Conservation (phyloP, 2,113 vertebrate genomes). For the Corynorhinus townsendii region DNA sequence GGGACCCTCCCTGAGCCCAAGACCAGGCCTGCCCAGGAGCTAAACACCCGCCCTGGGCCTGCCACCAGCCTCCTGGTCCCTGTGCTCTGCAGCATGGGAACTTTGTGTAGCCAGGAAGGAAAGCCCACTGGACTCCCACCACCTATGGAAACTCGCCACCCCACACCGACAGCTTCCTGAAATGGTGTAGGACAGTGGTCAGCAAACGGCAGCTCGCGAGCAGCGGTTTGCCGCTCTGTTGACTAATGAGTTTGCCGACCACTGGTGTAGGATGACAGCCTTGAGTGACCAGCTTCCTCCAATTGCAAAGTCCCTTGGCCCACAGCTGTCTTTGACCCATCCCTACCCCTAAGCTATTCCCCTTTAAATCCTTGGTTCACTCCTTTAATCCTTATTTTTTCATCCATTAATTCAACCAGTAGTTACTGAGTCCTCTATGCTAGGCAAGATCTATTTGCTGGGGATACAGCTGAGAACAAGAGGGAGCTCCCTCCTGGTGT, state of each 20-base stretch:
- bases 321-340: background rate
- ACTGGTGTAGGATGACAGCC: background rate
- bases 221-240: too few relatives aligned
- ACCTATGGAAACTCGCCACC: background rate
- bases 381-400: background rate
- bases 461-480: background rate
- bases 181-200: too few relatives aligned
- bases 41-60: background rate
- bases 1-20: background rate
- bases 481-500: background rate
- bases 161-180: background rate
- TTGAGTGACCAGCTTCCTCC: background rate
- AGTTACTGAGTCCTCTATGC: background rate
- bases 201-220: too few relatives aligned
- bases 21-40: background rate
- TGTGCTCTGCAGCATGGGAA: background rate
- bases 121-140: background rate
- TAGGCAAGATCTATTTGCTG: background rate
- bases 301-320: background rate
- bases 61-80: background rate
- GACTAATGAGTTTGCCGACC: too few relatives aligned
- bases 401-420: background rate
- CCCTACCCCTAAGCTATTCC: background rate
- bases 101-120: background rate
- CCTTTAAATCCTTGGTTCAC: background rate